Evolutionary conservation across 2,113 vertebrate species (phyloP), one percentile per base, ranked within the genome.

Genomic region (Zosterops borbonicus): DNA sequence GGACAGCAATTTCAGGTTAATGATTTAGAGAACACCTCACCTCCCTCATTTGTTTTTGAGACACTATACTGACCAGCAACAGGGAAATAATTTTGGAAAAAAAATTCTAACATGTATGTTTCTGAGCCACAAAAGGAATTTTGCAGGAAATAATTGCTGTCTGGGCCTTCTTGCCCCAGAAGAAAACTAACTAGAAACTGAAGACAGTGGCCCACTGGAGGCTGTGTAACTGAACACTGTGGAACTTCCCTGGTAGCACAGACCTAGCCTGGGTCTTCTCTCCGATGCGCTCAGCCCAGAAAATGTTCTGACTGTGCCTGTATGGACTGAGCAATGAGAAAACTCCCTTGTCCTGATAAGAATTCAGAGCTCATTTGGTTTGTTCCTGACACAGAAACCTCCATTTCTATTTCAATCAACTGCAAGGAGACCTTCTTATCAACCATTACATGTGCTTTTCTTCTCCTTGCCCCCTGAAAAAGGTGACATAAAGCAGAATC

Each of bases 111-210:
- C 14, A 14, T 5, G 15, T 20, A 21, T 2, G 2, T 67, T 91
- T 89, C 73, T 92, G 41, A 83, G 19, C 37, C 68, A 86, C 41
- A 62, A 65, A 89, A 58, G 17, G 31, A 77, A 69, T 89, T 86
- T 46, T 83, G 19, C 44, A 37, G 55, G 46, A 86, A 65, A 42
- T 65, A 59, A 42, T 11, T 75, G 59, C 14, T 28, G 10, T 46
- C 6, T 2, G 5, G 25, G n/a, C 25, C 37, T 62, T 56, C 41
- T 33, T 49, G 28, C 29, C 42, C 5, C 60, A 62, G 37, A 94
- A 87, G 41, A 74, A 90, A 85, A 50, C 11, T 22, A 53, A 73
- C 37, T 44, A 69, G 31, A 56, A 91, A 80, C 31, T 42, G 20
- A 33, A 73, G 42, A 65, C 9, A 27, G 11, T 63, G 29, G 31